phyloP scores from a whole-genome alignment of 2,888 invertebrate species.

The Norana najaformis region DNA sequence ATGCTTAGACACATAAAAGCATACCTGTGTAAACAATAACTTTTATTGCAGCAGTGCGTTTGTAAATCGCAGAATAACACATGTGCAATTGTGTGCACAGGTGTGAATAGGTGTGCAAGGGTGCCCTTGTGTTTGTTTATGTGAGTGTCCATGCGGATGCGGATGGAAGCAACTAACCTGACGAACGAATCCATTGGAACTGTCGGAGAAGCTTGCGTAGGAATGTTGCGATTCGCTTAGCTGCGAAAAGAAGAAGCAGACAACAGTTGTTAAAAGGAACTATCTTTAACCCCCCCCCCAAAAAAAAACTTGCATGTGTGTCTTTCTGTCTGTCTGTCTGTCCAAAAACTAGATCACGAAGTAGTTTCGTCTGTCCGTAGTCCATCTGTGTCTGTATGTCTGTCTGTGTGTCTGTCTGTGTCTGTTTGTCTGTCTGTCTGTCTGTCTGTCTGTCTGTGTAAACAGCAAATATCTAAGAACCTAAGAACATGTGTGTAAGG shows the following conservation, averaged over 20 bases:
- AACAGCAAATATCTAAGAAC: too few species aligned
- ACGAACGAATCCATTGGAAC: neutral
- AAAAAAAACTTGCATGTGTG: neutral
- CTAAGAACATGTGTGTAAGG: neutral
- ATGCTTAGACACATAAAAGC: neutral
- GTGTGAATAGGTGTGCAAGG: too few species aligned
- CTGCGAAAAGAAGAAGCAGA: neutral
- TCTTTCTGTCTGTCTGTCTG: too few species aligned
- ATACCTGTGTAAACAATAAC: neutral
- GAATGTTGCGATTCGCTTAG: slow-evolving; percentile 17
- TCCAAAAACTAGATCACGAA: too few species aligned
- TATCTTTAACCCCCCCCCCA: neutral
- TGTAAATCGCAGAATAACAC: too few species aligned
- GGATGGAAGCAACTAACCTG: neutral
- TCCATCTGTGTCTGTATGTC: too few species aligned
- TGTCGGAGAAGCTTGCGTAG: neutral
- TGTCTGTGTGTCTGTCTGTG: too few species aligned
- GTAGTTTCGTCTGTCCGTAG: too few species aligned
- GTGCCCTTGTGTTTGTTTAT: neutral
- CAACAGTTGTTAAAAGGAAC: neutral
- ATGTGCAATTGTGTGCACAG: neutral
- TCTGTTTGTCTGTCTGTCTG: neutral
- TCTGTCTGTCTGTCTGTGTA: neutral
- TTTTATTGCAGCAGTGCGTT: neutral
- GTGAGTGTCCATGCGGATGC: neutral